phyloP scores from a whole-genome alignment of 1,140 invertebrate species.

The Whitmania pigra region DNA sequence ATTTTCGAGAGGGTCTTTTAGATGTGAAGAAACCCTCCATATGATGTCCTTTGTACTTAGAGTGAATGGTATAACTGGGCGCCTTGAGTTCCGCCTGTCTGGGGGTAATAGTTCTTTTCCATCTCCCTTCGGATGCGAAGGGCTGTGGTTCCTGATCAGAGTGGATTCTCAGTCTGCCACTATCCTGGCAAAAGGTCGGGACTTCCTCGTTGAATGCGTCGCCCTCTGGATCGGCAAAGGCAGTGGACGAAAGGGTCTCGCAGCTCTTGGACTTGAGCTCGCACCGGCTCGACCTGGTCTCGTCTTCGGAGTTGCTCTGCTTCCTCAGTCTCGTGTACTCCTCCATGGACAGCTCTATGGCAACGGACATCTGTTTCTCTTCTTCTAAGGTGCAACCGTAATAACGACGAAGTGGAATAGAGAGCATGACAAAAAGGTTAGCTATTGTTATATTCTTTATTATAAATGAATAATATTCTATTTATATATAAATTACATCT shows the following conservation, averaged over 20 bases:
- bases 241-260: slow-evolving; percentile 1
- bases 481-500: too few species aligned
- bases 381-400: slow-evolving; percentile 15
- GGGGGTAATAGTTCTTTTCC: neutral
- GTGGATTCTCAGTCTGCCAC: neutral
- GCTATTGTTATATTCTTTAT: too few species aligned
- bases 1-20: too few species aligned
- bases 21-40: too few species aligned
- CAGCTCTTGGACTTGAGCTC: neutral
- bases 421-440: too few species aligned
- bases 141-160: neutral
- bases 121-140: neutral
- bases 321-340: slow-evolving; percentile 14
- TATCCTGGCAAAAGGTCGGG: neutral
- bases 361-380: slow-evolving; percentile 22
- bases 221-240: neutral
- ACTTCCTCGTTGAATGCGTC: neutral
- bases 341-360: slow-evolving; percentile 26
- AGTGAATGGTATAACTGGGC: too few species aligned
- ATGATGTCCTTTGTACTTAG: too few species aligned
- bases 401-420: too few species aligned
- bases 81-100: neutral
- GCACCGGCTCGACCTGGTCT: neutral
- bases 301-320: neutral
- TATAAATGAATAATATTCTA: too few species aligned